Percentiles rank a stretch among this genome's conserved stretches.
phyloP scores from a whole-genome alignment of 64 coral and sea anemone species.

The Montipora sp. region DNA sequence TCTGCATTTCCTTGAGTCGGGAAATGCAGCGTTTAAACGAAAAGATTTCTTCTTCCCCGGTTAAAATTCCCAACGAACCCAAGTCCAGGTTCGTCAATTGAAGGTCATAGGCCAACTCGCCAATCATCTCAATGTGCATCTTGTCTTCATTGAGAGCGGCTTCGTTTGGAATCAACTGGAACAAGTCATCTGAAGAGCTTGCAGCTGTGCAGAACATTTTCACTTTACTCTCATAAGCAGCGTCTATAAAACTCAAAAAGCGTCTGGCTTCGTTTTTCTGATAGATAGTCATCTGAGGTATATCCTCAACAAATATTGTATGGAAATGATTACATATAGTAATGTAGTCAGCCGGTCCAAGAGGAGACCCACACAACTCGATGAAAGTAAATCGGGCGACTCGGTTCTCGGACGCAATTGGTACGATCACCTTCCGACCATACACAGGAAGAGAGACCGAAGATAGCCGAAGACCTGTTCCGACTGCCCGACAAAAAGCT shows the following conservation, averaged over 20 bases:
- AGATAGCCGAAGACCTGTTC: slow-evolving; percentile 56
- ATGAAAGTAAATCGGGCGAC: slow-evolving; percentile 80
- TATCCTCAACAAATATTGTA: slow-evolving; percentile 80
- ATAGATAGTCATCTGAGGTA: slow-evolving; percentile 86
- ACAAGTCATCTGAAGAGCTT: slow-evolving; percentile 64
- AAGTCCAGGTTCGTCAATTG: slow-evolving; percentile 72
- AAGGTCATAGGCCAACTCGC: slow-evolving; percentile 86
- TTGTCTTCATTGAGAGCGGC: slow-evolving; percentile 56
- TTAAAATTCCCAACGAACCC: slow-evolving; percentile 79
- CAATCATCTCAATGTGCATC: slow-evolving; percentile 96
- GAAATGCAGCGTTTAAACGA: slow-evolving; percentile 94
- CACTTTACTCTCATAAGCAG: slow-evolving; percentile 85
- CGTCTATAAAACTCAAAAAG: slow-evolving; percentile 87
- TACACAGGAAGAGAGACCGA: slow-evolving; percentile 74
- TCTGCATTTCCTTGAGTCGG: slow-evolving; percentile 87
- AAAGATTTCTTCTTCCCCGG: slow-evolving; percentile 91
- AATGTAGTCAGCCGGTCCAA: slow-evolving; percentile 89
- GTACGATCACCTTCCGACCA: slow-evolving; percentile 82
- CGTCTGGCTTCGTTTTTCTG: slow-evolving; percentile 86
- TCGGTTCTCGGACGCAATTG: slow-evolving; percentile 73
- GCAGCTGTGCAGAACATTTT: slow-evolving; percentile 71
- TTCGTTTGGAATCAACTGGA: slow-evolving; percentile 83
- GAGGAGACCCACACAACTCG: slow-evolving; percentile 74
- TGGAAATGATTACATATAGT: slow-evolving; percentile 81
- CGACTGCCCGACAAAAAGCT: slow-evolving; percentile 82